A percentile compares a stretch with the other conserved stretches of the same genome.
Evolutionary conservation across 2,797 vertebrate genomes (phyloP).

Genomic region (Myripristis murdjan): DNA sequence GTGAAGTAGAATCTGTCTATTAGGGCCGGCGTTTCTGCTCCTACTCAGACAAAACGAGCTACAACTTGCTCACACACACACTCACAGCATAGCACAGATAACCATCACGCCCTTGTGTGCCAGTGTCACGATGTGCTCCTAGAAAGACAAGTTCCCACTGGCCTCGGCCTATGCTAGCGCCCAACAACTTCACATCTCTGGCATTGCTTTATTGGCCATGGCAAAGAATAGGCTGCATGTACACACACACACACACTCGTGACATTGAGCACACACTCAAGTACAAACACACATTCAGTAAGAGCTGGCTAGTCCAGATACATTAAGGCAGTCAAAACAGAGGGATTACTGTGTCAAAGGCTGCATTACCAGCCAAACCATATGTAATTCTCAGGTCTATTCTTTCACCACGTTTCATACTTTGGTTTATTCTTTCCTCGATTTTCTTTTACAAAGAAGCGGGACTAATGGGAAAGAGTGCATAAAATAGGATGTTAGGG

Average conservation of each 20-base stretch:
- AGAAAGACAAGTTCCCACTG: conserved; percentile 49
- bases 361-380: conserved; percentile 2
- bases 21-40: conserved; percentile 26
- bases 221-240: not conserved
- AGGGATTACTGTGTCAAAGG: conserved; percentile 8
- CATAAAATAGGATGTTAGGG: conserved; percentile 1
- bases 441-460: not conserved
- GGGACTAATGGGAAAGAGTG: not conserved
- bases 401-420: conserved; percentile 23
- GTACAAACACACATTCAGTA: not conserved
- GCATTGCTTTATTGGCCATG: conserved; percentile 11
- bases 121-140: conserved; percentile 27
- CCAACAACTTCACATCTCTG: conserved; percentile 28
- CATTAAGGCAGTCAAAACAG: conserved; percentile 29
- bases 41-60: conserved; percentile 49
- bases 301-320: conserved; percentile 9
- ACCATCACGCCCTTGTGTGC: conserved; percentile 32
- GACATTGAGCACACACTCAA: conserved; percentile 8
- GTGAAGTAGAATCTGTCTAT: conserved; percentile 21
- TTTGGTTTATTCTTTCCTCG: conserved; percentile 14
- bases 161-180: not conserved
- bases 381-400: conserved; percentile 9
- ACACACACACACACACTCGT: not conserved
- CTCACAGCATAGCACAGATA: conserved; percentile 26
- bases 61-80: conserved; percentile 47